Evolutionary conservation across 2,113 vertebrate genomes (phyloP), one percentile per base, ranked within the genome.

Genomic region (Cervus canadensis): DNA sequence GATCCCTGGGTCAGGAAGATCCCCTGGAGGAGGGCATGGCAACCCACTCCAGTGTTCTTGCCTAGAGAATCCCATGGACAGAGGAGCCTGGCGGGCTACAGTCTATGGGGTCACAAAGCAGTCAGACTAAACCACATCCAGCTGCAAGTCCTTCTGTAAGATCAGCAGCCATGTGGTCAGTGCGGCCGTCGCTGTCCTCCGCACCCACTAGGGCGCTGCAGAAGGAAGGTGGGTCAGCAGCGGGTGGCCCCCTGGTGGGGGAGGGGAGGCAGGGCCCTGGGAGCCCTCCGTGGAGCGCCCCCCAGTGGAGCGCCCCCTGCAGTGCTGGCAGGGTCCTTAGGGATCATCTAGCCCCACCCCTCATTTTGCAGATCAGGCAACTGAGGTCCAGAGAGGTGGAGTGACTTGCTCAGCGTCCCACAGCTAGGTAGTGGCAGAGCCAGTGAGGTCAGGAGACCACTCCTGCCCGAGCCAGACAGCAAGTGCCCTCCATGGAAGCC

Each of bases 401-500:
- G 45, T 79, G 71, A 64, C 90, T 91, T 71, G 94, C 59, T 86
- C 86, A 78, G 43, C 16, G 2, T 57, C 87, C 60, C 90, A 93
- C 87, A 96, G 97, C 94, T 89, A 82, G 91, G 85, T 67, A 97
- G 96, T 60, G 43, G 91, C 94, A 94, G 81, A 94, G 88, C 88
- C 86, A 30, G 83, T 50, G 90, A 84, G 89, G 64, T 56, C 94
- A 78, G 56, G 74, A 62, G 78, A 64, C 50, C 30, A 15, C 60
- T 62, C 57, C 28, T 74, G 62, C 85, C 86, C 5, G 17, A 83
- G 59, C 59, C 78, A 79, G 81, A 36, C 50, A 89, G 94, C 59
- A 2, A 79, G 62, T 85, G 81, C 36, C 36, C 89, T 59, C 79
- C 78, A 9, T 4, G n/a, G 94, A 54, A 94, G 82, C 64, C 91